phyloP scores from a whole-genome alignment of 2,113 vertebrate species.

The Chloropsis hardwickii region DNA sequence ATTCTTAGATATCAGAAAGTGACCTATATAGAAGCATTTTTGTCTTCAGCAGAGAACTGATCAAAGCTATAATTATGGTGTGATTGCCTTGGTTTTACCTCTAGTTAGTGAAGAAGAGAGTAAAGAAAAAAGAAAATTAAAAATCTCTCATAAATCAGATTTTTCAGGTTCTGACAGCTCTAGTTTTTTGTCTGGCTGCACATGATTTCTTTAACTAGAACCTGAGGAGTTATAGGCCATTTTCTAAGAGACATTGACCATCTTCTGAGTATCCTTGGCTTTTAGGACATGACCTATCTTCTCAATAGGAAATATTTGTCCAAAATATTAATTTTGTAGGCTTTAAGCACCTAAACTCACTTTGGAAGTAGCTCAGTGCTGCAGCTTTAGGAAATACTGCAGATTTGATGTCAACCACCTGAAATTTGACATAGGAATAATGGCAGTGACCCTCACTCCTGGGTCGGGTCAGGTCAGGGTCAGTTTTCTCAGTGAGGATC shows the following conservation, averaged over 20 bases:
- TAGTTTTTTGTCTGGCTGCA: not conserved
- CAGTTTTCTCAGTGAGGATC: not conserved
- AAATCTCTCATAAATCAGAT: slow-evolving; percentile 28
- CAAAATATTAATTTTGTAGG: not conserved
- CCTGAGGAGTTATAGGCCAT: not conserved
- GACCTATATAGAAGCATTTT: slow-evolving; percentile 64
- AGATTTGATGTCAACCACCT: not conserved
- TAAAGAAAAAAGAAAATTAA: slow-evolving; percentile 7
- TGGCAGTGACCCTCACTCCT: rapidly evolving
- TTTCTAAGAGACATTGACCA: not conserved
- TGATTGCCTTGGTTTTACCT: slow-evolving; percentile 67
- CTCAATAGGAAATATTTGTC: not conserved
- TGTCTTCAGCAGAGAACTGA: slow-evolving; percentile 54
- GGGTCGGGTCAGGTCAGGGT: not conserved
- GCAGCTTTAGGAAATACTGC: not conserved
- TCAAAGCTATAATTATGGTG: slow-evolving; percentile 67
- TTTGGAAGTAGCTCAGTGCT: not conserved
- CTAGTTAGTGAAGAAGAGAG: slow-evolving; percentile 24
- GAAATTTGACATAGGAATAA: not conserved
- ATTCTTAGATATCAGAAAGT: slow-evolving; percentile 50
- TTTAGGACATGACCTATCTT: not conserved
- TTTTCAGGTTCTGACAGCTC: slow-evolving; percentile 13
- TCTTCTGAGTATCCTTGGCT: not conserved
- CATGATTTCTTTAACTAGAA: not conserved
- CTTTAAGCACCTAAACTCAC: not conserved